These are phyloP conservation scores for Gadus chalcogrammus DNA, from an alignment of 2,113 vertebrate species.

Conservation along the genomic window DNA sequence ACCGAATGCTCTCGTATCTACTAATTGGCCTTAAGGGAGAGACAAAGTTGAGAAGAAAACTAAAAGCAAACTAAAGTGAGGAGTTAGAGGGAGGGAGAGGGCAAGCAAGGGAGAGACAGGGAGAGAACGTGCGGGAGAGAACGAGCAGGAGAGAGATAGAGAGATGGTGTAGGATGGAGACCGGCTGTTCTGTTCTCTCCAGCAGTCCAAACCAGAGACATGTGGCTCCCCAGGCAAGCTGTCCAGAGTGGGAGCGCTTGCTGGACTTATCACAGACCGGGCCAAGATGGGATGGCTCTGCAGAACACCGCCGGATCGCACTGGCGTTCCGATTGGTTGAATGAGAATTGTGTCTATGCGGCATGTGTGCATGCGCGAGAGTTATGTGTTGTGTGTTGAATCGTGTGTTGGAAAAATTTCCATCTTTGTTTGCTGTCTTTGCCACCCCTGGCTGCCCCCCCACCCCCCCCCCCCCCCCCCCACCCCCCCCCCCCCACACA, in stretches of 20 bases:
- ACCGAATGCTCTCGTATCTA: constrained; percentile 32
- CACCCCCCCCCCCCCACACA: constrained; percentile 16
- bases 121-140: background rate
- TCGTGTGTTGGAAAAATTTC: constrained; percentile 59
- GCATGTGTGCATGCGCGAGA: constrained; percentile 9
- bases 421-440: constrained; percentile 66
- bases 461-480: constrained; percentile 45
- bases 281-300: constrained; percentile 68
- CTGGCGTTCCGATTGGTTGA: constrained; percentile 50
- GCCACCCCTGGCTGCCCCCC: constrained; percentile 70
- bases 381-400: constrained; percentile 47
- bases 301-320: constrained; percentile 68
- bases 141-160: constrained; percentile 26
- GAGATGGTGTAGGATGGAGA: constrained; percentile 72
- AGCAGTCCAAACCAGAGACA: constrained; percentile 70
- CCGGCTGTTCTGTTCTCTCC: constrained; percentile 72
- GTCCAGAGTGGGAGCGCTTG: constrained; percentile 70
- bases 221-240: constrained; percentile 72
- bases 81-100: constrained; percentile 33
- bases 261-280: constrained; percentile 69
- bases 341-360: constrained; percentile 48
- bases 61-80: constrained; percentile 62
- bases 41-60: constrained; percentile 62
- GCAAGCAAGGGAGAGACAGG: background rate
- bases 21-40: constrained; percentile 73